A percentile compares a stretch with the other conserved stretches of the same genome.
Conservation (phyloP, 2,113 vertebrate genomes). For the Cranoglanis bouderius region DNA sequence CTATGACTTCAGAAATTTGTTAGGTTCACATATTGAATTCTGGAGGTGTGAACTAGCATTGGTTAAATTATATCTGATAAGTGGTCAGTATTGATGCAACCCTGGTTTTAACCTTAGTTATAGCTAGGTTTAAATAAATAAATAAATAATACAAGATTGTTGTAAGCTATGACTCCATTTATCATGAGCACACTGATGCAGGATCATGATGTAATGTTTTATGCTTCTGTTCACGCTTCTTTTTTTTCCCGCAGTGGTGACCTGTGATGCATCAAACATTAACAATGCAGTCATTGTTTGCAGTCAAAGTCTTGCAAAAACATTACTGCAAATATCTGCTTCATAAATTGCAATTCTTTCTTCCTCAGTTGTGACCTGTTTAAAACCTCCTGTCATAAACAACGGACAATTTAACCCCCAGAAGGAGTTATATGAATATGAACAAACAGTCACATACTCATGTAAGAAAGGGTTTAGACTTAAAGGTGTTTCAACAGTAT, state of each 20-base stretch:
- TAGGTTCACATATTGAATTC: not conserved
- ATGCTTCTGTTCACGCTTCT: not conserved
- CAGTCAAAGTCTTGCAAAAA: too few species aligned
- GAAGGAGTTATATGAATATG: not conserved
- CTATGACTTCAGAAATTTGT: too few species aligned
- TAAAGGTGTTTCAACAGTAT: fast-evolving
- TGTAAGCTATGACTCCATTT: too few species aligned
- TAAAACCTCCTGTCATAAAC: not conserved
- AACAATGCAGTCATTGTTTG: not conserved
- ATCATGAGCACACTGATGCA: not conserved
- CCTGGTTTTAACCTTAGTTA: not conserved
- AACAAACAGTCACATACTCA: not conserved
- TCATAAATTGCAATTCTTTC: not conserved
- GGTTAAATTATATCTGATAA: not conserved
- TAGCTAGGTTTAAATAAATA: not conserved
- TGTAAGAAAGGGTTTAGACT: not conserved
- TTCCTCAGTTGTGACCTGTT: slow-evolving; percentile 4
- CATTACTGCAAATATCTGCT: not conserved
- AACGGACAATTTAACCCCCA: not conserved
- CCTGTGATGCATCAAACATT: not conserved
- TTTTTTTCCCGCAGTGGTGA: slow-evolving; percentile 44
- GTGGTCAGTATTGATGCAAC: not conserved
- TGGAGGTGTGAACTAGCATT: not conserved
- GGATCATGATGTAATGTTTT: not conserved
- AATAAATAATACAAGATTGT: too few species aligned